These are phyloP conservation scores for Anguilla rostrata DNA, from an alignment of 2,113 vertebrate species.

Conservation along the genomic window DNA sequence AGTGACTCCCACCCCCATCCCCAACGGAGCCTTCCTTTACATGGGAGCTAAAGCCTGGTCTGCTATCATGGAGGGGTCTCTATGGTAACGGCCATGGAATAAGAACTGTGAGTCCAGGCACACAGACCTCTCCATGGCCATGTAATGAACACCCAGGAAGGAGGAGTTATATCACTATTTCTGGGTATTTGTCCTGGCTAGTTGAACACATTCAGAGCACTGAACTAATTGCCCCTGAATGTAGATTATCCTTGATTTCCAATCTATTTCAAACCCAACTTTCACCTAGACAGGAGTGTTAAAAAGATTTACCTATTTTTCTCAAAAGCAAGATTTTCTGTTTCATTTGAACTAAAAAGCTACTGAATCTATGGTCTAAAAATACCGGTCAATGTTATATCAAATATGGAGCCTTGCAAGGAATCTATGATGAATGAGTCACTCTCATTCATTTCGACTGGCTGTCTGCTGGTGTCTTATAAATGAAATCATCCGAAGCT, in stretches of 20 bases:
- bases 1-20: neutral
- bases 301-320: neutral
- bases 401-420: neutral
- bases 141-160: neutral
- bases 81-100: neutral
- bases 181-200: neutral
- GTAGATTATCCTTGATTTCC: neutral
- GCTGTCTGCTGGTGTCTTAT: neutral
- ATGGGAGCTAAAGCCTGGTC: neutral
- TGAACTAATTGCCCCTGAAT: neutral
- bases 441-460: neutral
- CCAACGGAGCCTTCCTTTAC: neutral
- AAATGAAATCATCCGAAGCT: neutral
- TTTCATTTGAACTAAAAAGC: neutral
- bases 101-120: neutral
- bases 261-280: neutral
- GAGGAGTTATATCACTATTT: neutral
- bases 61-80: neutral
- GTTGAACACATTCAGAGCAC: neutral
- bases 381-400: neutral
- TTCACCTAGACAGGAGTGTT: neutral
- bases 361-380: neutral
- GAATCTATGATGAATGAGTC: neutral
- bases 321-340: neutral
- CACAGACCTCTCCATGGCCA: neutral